A percentile compares a stretch with the other conserved stretches of the same genome.
Conservation (phyloP, 2,113 vertebrate species). For the Nerophis lumbriciformis region DNA sequence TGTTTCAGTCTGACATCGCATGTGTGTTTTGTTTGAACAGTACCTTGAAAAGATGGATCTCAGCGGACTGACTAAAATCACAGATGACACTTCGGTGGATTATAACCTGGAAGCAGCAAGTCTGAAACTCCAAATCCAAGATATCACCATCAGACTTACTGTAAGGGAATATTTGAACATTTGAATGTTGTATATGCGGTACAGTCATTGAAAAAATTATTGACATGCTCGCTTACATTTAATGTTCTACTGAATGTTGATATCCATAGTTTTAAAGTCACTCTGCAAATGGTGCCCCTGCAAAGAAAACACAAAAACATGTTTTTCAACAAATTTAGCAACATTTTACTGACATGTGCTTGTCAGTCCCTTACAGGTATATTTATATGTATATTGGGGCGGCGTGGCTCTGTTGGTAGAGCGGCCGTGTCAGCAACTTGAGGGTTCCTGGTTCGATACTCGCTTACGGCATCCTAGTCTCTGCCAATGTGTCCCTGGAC, state of each 20-base stretch:
- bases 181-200: not conserved
- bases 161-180: conserved; percentile 48
- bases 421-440: no score
- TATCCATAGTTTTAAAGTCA: not conserved
- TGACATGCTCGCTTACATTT: no score
- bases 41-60: conserved; percentile 77
- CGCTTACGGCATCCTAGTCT: no score
- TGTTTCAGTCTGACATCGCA: not conserved
- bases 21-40: conserved; percentile 49
- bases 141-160: conserved; percentile 65
- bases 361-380: no score
- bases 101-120: conserved; percentile 39
- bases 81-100: conserved; percentile 57
- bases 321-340: no score
- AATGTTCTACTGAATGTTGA: no score
- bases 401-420: no score
- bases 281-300: conserved; percentile 10
- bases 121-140: conserved; percentile 60
- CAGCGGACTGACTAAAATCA: conserved; percentile 57
- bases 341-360: no score
- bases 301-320: conserved; percentile 13
- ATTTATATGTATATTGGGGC: no score
- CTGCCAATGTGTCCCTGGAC: no score
- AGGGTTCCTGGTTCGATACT: no score
- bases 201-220: not conserved